phyloP scores from a whole-genome alignment of 2,888 invertebrate species.

The Trypoxylon attenuatum region DNA sequence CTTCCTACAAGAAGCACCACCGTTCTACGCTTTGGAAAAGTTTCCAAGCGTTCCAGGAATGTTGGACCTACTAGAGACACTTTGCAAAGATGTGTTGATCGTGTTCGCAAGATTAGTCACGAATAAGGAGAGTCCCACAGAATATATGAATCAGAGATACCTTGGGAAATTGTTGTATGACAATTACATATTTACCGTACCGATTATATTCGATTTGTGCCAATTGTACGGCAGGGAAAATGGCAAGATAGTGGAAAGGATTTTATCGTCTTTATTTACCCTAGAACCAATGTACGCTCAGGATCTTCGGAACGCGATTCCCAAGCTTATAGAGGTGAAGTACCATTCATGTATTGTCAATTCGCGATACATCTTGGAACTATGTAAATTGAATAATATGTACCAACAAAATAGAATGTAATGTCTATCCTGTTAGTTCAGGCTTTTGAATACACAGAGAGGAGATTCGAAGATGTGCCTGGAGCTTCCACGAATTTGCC shows the following conservation, averaged over 20 bases:
- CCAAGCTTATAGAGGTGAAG: constrained; percentile 49
- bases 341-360: constrained; percentile 6
- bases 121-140: constrained; percentile 78
- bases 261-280: constrained; percentile 81
- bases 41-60: constrained; percentile 74
- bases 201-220: constrained; percentile 87
- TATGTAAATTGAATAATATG: not conserved
- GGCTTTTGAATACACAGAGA: constrained; percentile 70
- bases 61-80: constrained; percentile 78
- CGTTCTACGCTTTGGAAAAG: constrained; percentile 78
- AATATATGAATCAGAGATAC: constrained; percentile 80
- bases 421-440: constrained; percentile 47
- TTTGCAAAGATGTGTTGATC: constrained; percentile 79
- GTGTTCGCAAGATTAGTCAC: constrained; percentile 87
- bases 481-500: constrained; percentile 55
- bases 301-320: constrained; percentile 47
- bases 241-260: constrained; percentile 77
- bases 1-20: constrained; percentile 84
- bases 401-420: constrained; percentile 1
- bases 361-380: not conserved
- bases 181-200: constrained; percentile 88
- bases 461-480: constrained; percentile 62
- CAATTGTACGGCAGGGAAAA: constrained; percentile 84
- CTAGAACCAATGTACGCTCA: constrained; percentile 76
- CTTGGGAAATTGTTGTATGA: constrained; percentile 85